phyloP scores from a whole-genome alignment of 2,797 vertebrate species.

The Coluber constrictor region DNA sequence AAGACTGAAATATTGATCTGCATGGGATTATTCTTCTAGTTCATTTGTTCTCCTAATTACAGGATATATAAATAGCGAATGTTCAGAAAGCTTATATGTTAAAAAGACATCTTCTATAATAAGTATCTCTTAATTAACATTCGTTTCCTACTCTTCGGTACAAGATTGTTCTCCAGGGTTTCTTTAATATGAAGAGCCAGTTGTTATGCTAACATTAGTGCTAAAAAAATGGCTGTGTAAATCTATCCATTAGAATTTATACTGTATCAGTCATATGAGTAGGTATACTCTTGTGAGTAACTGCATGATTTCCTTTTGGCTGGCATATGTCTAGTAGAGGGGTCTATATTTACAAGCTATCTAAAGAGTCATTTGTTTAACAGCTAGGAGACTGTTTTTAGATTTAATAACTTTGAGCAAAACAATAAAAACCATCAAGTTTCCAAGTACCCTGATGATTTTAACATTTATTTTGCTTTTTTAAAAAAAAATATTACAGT shows the following conservation, averaged over 20 bases:
- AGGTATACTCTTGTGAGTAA: conserved; percentile 45
- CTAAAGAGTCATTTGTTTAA: conserved; percentile 35
- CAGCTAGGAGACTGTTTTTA: conserved; percentile 39
- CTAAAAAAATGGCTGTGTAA: conserved; percentile 46
- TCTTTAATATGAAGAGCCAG: conserved; percentile 57
- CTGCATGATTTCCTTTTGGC: conserved; percentile 45
- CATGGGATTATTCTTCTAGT: background rate
- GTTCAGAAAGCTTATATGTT: background rate
- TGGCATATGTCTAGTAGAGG: conserved; percentile 29
- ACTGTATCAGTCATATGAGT: conserved; percentile 47
- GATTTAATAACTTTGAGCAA: conserved; percentile 28
- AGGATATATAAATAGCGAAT: background rate
- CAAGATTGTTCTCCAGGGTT: conserved; percentile 58
- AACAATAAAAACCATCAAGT: background rate
- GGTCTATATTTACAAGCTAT: conserved; percentile 24
- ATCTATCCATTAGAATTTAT: conserved; percentile 59
- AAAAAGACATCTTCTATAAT: conserved; percentile 32
- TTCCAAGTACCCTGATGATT: conserved; percentile 1
- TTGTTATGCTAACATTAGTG: conserved; percentile 56
- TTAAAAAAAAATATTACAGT: accelerated
- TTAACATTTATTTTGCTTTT: background rate
- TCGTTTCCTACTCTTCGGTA: conserved; percentile 38
- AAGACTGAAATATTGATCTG: conserved; percentile 5
- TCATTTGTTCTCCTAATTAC: conserved; percentile 19
- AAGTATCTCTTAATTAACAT: conserved; percentile 57